Base-by-base conservation (phyloP, 2,888 invertebrate species). In the Xestia rhomboidea region DNA sequence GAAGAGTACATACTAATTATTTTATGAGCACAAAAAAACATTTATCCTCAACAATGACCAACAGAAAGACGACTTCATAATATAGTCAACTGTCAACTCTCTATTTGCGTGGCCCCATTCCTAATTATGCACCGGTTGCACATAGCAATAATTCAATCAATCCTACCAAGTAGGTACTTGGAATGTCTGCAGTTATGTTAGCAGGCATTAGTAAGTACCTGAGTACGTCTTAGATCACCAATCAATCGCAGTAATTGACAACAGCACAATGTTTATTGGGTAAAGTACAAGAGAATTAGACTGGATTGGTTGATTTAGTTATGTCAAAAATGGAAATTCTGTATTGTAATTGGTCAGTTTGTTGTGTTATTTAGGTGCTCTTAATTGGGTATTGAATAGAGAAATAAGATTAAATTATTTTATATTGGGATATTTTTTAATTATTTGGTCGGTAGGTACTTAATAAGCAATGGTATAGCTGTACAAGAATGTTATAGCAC, bases 241-340 rank as follows among this genome's bases (percentile, higher is more conserved):
- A 89, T 91, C 88, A 88, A 89, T 88, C 85, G 79, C 69, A 51
- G 64, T 89, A 90, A 90, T 90, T 90, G 90, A 87, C 87, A 87
- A 78, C 30, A 75, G 63, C 78, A 83, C 69, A 68, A 64, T 81
- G 83, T 87, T 83, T 86, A 87, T 87, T 87, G 82, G 81, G 72
- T 82, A 71, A 82, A 80, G 68, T 77, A 78, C 62, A 68, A 64
- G 66, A 38, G 62, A 83, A 77, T 84, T 78, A 75, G 72, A 64
- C 76, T 44, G 34, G 68, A 44, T 79, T 57, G 62, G 71, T 71
- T 46, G 51, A 64, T 41, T 67, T 66, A 27, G 18, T 66, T 51
- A 60, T 66, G 4, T 38, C 46, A 69, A 60, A 79, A 72, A 76
- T 57, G 34, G 68, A 44, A 51, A 24, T 73, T 54, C n/a, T 54